These are phyloP conservation scores for Heteromormyrus szaboi DNA, from an alignment of 2,797 vertebrate species.

Conservation along the genomic window DNA sequence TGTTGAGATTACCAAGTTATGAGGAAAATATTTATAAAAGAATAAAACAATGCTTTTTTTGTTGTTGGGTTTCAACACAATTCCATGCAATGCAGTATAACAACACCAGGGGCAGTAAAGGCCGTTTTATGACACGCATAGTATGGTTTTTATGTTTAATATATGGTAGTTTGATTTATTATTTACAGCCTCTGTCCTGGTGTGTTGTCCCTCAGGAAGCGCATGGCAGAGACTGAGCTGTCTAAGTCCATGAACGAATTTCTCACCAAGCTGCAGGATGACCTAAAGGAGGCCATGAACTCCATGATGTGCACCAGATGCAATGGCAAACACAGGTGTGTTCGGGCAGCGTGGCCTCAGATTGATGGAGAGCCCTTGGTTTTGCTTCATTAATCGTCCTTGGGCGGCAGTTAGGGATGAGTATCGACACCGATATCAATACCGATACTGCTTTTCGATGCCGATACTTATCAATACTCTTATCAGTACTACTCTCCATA, in stretches of 20 bases:
- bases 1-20: not conserved
- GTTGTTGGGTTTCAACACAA: not conserved
- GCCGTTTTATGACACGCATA: not conserved
- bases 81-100: not conserved
- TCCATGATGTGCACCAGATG: constrained; percentile 94
- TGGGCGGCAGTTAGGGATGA: not conserved
- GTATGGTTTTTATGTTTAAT: not conserved
- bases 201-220: constrained; percentile 63
- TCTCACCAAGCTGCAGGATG: constrained; percentile 84
- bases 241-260: constrained; percentile 86
- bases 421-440: not conserved
- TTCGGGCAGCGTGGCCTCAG: not conserved
- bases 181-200: not conserved
- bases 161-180: not conserved
- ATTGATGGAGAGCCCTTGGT: not conserved
- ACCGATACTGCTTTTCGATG: not conserved
- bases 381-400: not conserved
- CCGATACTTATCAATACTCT: not conserved
- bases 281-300: constrained; percentile 91
- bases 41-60: not conserved
- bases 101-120: constrained; percentile 6
- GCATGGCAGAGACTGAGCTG: constrained; percentile 83
- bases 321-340: constrained; percentile 89
- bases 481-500: not conserved
- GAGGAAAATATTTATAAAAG: not conserved